phyloP scores from a whole-genome alignment of 2,888 invertebrate species.

The Entomobrya proxima region DNA sequence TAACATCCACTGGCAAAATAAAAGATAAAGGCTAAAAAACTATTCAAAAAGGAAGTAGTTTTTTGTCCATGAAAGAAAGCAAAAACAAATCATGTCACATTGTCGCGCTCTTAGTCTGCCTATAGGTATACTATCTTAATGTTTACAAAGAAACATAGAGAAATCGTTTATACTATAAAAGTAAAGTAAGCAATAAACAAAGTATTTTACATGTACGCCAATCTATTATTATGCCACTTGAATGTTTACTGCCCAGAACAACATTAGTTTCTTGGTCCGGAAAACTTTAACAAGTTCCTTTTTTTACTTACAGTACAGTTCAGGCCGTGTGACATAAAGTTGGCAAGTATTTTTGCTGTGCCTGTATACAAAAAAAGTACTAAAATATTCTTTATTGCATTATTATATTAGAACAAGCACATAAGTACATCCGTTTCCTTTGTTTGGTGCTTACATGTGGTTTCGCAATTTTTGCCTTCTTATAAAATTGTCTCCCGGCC shows the following conservation, averaged over 20 bases:
- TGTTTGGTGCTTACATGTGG: background rate
- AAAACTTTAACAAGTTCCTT: constrained; percentile 50
- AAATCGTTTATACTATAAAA: background rate
- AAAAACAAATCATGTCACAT: constrained; percentile 37
- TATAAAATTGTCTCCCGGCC: too few relatives aligned
- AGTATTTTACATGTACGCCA: background rate
- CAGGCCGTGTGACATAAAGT: constrained; percentile 53
- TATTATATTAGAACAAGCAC: constrained; percentile 4
- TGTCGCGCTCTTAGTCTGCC: background rate
- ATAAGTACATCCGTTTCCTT: background rate
- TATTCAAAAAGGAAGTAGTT: constrained; percentile 8
- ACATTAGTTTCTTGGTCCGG: constrained; percentile 46
- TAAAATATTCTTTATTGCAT: background rate
- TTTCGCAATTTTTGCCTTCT: too few relatives aligned
- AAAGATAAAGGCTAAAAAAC: background rate
- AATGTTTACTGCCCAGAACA: constrained; percentile 46
- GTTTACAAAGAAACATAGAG: background rate
- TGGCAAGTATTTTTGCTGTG: constrained; percentile 3
- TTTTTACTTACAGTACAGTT: constrained; percentile 33
- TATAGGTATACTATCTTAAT: background rate
- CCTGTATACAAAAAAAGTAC: background rate
- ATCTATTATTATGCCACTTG: constrained; percentile 39
- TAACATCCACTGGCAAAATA: too few relatives aligned
- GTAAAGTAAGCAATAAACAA: background rate
- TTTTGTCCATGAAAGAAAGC: constrained; percentile 29